These are phyloP conservation scores for Argynnis bischoffii DNA, from an alignment of 2,888 invertebrate genomes.

Conservation along the genomic window DNA sequence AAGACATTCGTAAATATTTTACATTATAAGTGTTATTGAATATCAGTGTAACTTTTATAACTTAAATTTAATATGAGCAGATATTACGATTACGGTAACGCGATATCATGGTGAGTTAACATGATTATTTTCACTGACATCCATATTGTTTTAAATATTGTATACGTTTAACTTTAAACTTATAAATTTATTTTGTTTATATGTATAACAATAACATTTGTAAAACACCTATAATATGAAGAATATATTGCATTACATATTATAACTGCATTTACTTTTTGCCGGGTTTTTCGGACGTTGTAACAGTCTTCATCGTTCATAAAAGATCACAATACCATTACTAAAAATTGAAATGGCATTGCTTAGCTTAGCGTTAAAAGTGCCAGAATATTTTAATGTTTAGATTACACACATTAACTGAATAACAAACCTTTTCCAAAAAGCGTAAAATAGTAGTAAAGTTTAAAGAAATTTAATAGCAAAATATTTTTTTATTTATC, in stretches of 20 bases:
- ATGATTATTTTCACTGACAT: conserved; percentile 57
- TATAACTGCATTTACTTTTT: conserved; percentile 8
- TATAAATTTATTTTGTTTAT: conserved; percentile 40
- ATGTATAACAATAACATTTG: conserved; percentile 15
- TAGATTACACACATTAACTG: no score
- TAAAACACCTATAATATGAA: conserved; percentile 12
- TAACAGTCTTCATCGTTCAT: conserved; percentile 12
- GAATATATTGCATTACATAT: conserved; percentile 5
- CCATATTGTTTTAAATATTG: conserved; percentile 71
- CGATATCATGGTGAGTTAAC: conserved; percentile 79
- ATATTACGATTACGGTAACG: conserved; percentile 81
- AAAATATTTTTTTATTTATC: no score
- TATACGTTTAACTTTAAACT: conserved; percentile 62
- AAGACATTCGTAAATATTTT: conserved; percentile 61
- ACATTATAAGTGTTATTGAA: conserved; percentile 53
- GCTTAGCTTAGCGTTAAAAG: neutral
- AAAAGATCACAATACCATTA: neutral
- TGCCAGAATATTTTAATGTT: neutral
- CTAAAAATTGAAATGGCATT: neutral
- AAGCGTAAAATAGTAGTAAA: no score
- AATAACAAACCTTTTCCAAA: no score
- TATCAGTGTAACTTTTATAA: conserved; percentile 61
- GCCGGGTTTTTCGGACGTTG: conserved; percentile 13
- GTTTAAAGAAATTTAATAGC: no score
- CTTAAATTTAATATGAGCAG: conserved; percentile 76